phyloP scores from a whole-genome alignment of 2,113 vertebrate species.

The Hipposideros armiger region DNA sequence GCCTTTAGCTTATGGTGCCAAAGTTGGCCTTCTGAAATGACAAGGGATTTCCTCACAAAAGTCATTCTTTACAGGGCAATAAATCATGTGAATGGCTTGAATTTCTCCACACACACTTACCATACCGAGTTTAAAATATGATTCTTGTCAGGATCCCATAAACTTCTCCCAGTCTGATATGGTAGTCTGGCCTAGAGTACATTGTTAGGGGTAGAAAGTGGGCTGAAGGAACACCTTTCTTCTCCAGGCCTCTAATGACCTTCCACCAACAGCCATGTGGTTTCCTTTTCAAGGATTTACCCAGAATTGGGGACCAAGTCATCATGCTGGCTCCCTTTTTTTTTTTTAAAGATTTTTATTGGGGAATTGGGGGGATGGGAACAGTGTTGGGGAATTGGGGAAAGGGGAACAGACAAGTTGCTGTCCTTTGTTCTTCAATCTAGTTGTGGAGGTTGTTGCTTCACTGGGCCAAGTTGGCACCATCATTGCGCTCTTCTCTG shows the following conservation, averaged over 20 bases:
- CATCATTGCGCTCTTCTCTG: too few relatives aligned
- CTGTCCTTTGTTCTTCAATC: too few relatives aligned
- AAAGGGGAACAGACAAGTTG: too few relatives aligned
- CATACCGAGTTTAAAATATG: conserved; percentile 16
- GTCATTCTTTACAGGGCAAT: not conserved
- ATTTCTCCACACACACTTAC: conserved; percentile 25
- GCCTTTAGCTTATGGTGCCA: not conserved
- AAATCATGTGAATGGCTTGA: not conserved
- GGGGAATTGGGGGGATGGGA: too few relatives aligned
- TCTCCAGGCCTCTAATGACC: not conserved
- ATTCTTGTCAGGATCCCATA: conserved; percentile 14
- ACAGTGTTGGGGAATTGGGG: too few relatives aligned
- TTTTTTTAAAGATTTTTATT: too few relatives aligned
- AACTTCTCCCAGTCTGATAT: conserved; percentile 31
- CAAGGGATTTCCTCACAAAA: not conserved
- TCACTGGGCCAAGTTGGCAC: too few relatives aligned
- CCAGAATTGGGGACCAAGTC: not conserved
- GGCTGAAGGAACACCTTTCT: conserved; percentile 1
- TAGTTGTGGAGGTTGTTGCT: too few relatives aligned
- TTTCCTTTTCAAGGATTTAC: not conserved
- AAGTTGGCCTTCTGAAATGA: conserved; percentile 25
- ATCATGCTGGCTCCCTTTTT: not conserved
- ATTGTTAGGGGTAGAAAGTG: not conserved
- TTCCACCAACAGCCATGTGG: not conserved
- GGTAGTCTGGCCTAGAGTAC: not conserved